Percentiles rank a stretch among this genome's conserved stretches.
Evolutionary conservation across 1,140 invertebrate species (phyloP).

Genomic region (Dryas iulia): DNA sequence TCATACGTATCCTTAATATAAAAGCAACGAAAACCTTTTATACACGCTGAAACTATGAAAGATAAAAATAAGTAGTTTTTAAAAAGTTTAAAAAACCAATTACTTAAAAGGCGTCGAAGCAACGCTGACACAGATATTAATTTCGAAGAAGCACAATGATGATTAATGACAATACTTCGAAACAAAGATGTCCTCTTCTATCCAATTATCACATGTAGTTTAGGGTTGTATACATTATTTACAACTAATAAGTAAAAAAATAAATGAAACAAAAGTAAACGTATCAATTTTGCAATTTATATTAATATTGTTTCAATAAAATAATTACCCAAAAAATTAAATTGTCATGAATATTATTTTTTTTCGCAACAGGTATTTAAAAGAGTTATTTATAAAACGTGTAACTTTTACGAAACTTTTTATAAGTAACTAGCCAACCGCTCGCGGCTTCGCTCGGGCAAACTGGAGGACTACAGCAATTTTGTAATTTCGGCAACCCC

Average conservation of each 20-base stretch:
- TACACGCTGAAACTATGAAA: neutral
- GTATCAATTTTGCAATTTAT: too few species aligned
- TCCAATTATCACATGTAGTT: slow-evolving; percentile 12
- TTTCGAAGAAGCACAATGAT: slow-evolving; percentile 51
- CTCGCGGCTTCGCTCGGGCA: too few species aligned
- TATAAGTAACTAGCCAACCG: too few species aligned
- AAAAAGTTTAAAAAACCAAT: slow-evolving; percentile 2
- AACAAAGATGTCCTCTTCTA: slow-evolving; percentile 48
- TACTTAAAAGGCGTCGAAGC: slow-evolving; percentile 29
- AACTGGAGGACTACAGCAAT: too few species aligned
- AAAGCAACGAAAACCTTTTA: neutral
- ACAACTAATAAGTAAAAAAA: neutral
- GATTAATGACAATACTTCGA: slow-evolving; percentile 50
- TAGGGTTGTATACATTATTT: neutral
- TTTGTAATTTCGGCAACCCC: too few species aligned
- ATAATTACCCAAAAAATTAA: too few species aligned
- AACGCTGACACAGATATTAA: slow-evolving; percentile 38
- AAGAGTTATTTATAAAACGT: too few species aligned
- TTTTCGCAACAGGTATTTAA: too few species aligned
- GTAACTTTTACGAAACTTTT: too few species aligned
- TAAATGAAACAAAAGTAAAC: neutral
- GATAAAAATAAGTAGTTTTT: neutral
- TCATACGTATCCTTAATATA: neutral
- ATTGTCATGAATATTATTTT: too few species aligned
- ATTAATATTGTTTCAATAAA: too few species aligned